Conservation (phyloP, 2,113 vertebrate species). For the Etia nguti region DNA sequence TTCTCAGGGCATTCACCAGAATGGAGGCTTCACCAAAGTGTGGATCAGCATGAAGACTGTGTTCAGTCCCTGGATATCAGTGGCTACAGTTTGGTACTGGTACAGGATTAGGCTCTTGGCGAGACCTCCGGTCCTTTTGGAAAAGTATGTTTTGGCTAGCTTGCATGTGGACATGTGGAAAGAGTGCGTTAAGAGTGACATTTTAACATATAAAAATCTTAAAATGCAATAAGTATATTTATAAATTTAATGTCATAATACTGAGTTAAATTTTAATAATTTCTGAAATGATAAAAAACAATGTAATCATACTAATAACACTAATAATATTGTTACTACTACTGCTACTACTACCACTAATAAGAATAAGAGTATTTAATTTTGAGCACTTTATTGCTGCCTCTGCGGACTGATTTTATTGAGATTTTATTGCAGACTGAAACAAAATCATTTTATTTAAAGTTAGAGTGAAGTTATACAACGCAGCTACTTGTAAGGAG, state of each 20-base stretch:
- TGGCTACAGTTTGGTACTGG: conserved; percentile 25
- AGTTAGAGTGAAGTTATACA: not conserved
- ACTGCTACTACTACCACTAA: not conserved
- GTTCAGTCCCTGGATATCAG: conserved; percentile 11
- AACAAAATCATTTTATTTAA: not conserved
- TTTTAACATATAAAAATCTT: not conserved
- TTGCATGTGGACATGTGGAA: not conserved
- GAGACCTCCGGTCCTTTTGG: conserved; percentile 25
- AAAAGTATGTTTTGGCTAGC: conserved; percentile 10
- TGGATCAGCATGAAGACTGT: conserved; percentile 31
- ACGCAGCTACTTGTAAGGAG: not conserved
- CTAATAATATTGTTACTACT: not conserved
- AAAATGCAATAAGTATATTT: not conserved
- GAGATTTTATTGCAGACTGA: not conserved
- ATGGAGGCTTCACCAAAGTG: conserved; percentile 42
- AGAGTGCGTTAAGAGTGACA: not conserved
- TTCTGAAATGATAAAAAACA: not conserved
- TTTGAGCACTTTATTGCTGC: not conserved
- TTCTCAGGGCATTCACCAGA: conserved; percentile 37
- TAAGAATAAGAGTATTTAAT: not conserved
- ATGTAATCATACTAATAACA: not conserved
- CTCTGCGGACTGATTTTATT: not conserved
- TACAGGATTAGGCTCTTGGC: conserved; percentile 17
- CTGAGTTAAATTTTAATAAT: not conserved
- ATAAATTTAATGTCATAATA: not conserved